Conservation (phyloP, 2,797 vertebrate genomes). For the Eulemur albifrons region DNA sequence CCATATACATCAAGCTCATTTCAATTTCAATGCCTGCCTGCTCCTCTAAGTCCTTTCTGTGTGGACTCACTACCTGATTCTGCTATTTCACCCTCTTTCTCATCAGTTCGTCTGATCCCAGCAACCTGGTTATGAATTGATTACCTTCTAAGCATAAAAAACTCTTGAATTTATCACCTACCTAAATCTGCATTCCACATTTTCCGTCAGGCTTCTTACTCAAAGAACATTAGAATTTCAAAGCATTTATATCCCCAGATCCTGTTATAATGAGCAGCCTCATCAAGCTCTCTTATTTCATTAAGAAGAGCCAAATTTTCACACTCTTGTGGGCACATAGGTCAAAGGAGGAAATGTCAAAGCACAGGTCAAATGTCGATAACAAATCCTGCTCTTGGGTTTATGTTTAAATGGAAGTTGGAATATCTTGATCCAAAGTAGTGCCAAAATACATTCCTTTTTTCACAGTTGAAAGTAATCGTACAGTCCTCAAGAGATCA, state of each 20-base stretch:
- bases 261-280: background rate
- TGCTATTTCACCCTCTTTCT: background rate
- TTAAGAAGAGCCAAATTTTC: background rate
- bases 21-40: background rate
- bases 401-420: constrained; percentile 9
- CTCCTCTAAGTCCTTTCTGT: background rate
- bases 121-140: constrained; percentile 5
- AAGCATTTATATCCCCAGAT: background rate
- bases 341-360: constrained; percentile 3
- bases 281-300: background rate
- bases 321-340: background rate
- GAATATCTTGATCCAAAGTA: background rate
- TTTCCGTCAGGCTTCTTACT: background rate
- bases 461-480: background rate
- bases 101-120: constrained; percentile 14
- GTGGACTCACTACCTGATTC: background rate
- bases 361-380: background rate
- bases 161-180: background rate
- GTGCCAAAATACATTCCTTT: background rate
- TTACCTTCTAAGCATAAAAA: constrained; percentile 43
- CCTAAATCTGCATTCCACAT: background rate
- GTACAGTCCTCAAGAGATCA: background rate
- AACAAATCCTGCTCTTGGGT: background rate
- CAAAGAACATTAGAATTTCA: constrained; percentile 15
- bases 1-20: background rate